phyloP scores from a whole-genome alignment of 2,888 invertebrate genomes.

The Diarsia brunnea region DNA sequence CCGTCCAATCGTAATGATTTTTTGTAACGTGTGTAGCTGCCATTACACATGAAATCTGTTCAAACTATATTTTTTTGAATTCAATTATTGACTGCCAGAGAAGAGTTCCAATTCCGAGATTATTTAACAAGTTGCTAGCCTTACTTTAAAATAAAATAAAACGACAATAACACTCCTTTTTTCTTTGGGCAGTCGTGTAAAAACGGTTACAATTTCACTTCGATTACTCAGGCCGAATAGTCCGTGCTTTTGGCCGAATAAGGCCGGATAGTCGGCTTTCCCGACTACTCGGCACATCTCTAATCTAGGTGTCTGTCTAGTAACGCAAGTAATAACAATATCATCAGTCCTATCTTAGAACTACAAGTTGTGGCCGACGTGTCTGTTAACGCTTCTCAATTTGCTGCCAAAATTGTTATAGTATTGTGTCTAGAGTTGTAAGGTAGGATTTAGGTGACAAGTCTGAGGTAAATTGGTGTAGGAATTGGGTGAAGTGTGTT shows the following conservation, averaged over 20 bases:
- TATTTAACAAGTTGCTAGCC: neutral
- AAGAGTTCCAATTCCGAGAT: neutral
- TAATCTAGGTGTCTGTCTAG: conserved; percentile 2
- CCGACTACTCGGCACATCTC: neutral
- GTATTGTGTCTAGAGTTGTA: conserved; percentile 31
- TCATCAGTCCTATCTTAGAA: conserved; percentile 16
- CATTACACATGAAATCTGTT: neutral
- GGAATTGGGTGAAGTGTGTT: neutral
- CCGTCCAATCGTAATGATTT: too few relatives aligned
- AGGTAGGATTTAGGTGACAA: conserved; percentile 14
- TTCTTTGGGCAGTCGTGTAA: too few relatives aligned
- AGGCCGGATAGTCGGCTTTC: neutral
- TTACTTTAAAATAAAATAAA: neutral
- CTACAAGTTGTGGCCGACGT: conserved; percentile 31
- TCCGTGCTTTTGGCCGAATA: neutral
- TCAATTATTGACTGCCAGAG: neutral
- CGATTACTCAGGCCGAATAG: neutral
- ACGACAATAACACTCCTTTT: too few relatives aligned
- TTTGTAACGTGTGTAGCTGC: too few relatives aligned
- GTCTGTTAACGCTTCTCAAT: conserved; percentile 37
- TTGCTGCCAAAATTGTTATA: conserved; percentile 50
- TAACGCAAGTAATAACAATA: conserved; percentile 26
- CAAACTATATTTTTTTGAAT: neutral
- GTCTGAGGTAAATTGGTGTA: conserved; percentile 18
- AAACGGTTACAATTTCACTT: neutral